A percentile compares a stretch with the other conserved stretches of the same genome.
Conservation (phyloP, 2,888 invertebrate genomes). For the Ophion costatus region DNA sequence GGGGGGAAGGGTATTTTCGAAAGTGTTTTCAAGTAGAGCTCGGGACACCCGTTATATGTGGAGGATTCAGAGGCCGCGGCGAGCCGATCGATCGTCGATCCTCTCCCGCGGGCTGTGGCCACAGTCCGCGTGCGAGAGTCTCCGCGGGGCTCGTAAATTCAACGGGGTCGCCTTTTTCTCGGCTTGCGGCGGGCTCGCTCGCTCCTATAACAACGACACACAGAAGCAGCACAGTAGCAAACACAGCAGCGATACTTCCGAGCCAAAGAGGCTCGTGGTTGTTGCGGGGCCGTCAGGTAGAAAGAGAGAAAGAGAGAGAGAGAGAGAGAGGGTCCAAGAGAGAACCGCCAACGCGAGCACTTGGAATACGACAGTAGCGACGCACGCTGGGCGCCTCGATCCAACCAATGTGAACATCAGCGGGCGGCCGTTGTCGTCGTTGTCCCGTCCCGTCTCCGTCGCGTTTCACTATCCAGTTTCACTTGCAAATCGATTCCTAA, state of each 20-base stretch:
- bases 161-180: constrained; percentile 70
- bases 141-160: constrained; percentile 77
- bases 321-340: constrained; percentile 20
- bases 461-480: constrained; percentile 75
- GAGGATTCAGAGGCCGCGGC: constrained; percentile 65
- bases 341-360: constrained; percentile 29
- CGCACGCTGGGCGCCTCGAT: constrained; percentile 44
- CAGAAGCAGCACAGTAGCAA: constrained; percentile 37
- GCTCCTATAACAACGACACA: constrained; percentile 61
- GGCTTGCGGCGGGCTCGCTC: constrained; percentile 38
- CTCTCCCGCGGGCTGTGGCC: constrained; percentile 58
- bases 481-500: constrained; percentile 81
- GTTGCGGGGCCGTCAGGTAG: constrained; percentile 31
- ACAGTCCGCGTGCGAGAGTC: constrained; percentile 53
- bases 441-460: constrained; percentile 35
- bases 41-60: constrained; percentile 72
- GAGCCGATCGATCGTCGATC: constrained; percentile 76
- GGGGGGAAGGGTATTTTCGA: background rate
- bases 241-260: constrained; percentile 19
- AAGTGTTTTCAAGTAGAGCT: constrained; percentile 20
- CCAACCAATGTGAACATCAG: constrained; percentile 49
- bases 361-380: constrained; percentile 56
- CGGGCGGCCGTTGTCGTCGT: constrained; percentile 49
- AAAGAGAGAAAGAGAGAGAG: background rate
- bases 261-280: constrained; percentile 42